A percentile compares a stretch with the other conserved stretches of the same genome.
phyloP scores from a whole-genome alignment of 2,797 vertebrate species.

The Triplophysa bombifrons region DNA sequence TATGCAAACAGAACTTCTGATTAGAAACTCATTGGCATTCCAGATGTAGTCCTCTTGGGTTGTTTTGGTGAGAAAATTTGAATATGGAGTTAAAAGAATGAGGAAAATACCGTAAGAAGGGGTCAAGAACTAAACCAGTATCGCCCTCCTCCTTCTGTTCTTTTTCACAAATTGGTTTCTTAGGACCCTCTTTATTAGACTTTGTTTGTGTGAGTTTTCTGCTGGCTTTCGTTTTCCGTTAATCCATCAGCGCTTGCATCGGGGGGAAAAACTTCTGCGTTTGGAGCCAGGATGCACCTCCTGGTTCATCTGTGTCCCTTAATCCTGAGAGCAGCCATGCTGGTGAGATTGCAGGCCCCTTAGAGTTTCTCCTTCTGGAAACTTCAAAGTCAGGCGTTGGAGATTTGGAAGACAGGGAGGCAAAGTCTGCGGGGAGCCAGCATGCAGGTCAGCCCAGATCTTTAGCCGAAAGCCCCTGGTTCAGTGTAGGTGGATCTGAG shows the following conservation, averaged over 20 bases:
- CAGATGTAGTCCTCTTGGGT: background rate
- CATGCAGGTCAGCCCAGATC: constrained; percentile 61
- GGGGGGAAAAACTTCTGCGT: constrained; percentile 49
- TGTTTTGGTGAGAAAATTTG: constrained; percentile 38
- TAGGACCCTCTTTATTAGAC: constrained; percentile 56
- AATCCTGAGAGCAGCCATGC: constrained; percentile 74
- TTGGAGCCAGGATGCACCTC: constrained; percentile 64
- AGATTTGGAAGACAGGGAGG: constrained; percentile 54
- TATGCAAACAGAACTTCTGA: background rate
- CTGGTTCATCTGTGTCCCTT: constrained; percentile 69
- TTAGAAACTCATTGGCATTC: background rate
- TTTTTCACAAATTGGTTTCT: constrained; percentile 71
- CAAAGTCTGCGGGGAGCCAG: constrained; percentile 58
- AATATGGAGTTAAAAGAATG: constrained; percentile 12
- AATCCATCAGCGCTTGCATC: constrained; percentile 68
- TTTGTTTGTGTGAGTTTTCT: constrained; percentile 57
- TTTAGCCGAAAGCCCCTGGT: constrained; percentile 49
- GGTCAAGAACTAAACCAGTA: constrained; percentile 57
- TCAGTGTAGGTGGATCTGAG: constrained; percentile 43
- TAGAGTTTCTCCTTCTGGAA: constrained; percentile 71
- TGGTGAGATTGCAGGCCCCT: constrained; percentile 70
- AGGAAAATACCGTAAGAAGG: constrained; percentile 21
- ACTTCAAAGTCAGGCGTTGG: constrained; percentile 75
- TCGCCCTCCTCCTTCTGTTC: constrained; percentile 51
- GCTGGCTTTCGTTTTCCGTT: constrained; percentile 69